Evolutionary conservation across 2,888 invertebrate genomes (phyloP).

Genomic region (Heliconius ethilla): DNA sequence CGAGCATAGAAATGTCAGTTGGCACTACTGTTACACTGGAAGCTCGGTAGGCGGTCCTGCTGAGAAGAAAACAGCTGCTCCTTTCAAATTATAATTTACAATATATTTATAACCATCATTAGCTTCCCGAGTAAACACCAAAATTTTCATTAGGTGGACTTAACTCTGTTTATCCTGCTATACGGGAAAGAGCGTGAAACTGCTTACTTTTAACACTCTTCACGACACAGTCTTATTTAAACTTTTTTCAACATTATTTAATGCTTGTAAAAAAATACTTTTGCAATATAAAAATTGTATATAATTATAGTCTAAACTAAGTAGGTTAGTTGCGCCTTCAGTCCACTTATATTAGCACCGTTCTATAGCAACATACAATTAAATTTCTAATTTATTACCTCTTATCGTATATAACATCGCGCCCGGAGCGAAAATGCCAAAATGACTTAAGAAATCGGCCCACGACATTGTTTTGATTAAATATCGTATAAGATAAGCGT

Average conservation of each 20-base stretch:
- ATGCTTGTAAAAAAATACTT: neutral
- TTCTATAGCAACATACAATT: conserved; percentile 36
- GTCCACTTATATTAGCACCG: conserved; percentile 31
- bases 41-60: too few species aligned
- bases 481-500: neutral
- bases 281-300: neutral
- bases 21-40: too few species aligned
- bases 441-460: conserved; percentile 14
- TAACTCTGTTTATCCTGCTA: too few species aligned
- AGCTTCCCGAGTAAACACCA: too few species aligned
- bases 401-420: conserved; percentile 27
- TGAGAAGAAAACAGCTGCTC: too few species aligned
- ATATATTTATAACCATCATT: too few species aligned
- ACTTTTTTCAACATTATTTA: neutral
- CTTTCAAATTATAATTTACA: too few species aligned
- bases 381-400: conserved; percentile 40
- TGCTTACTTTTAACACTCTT: too few species aligned
- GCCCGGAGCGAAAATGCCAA: conserved; percentile 33
- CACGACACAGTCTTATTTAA: too few species aligned
- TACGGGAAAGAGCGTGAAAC: too few species aligned
- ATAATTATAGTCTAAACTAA: neutral
- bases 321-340: conserved; percentile 31
- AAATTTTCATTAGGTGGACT: too few species aligned
- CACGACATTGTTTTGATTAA: neutral
- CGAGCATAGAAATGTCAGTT: too few species aligned